Evolutionary conservation across 2,113 vertebrate genomes (phyloP).

Genomic region (Sciurus niger): DNA sequence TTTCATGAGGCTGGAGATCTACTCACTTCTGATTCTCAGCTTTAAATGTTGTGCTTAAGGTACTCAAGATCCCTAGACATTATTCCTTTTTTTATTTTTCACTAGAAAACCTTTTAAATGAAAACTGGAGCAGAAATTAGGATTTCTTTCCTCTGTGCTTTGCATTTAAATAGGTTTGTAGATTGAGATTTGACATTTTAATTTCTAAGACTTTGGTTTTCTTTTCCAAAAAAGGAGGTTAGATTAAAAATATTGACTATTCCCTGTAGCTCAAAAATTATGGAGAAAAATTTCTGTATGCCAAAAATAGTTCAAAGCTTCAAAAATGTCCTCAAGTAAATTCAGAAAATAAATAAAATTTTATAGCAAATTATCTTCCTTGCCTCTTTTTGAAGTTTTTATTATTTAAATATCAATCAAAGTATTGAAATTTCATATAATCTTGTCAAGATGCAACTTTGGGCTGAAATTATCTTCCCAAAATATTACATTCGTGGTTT

Average conservation of each 20-base stretch:
- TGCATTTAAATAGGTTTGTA: background rate
- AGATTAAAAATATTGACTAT: conserved; percentile 36
- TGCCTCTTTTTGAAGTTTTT: background rate
- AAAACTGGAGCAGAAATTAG: conserved; percentile 14
- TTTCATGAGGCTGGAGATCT: too few relatives aligned
- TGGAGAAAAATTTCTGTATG: background rate
- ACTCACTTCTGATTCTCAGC: background rate
- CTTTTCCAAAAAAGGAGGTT: background rate
- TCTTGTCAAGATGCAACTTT: conserved; percentile 39
- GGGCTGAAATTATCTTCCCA: background rate
- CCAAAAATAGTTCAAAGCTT: conserved; percentile 9
- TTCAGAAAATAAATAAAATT: conserved; percentile 5
- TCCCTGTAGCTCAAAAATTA: background rate
- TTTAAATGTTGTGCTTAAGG: background rate
- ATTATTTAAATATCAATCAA: conserved; percentile 25
- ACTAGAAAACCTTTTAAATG: background rate
- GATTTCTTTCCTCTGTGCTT: background rate
- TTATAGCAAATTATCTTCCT: background rate
- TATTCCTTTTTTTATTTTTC: background rate
- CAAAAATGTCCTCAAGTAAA: background rate
- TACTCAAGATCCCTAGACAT: background rate
- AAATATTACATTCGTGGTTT: conserved; percentile 1
- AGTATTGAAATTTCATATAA: conserved; percentile 26
- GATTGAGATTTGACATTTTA: conserved; percentile 23
- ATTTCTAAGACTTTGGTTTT: conserved; percentile 2